These are phyloP conservation scores for Xylocampa areola DNA, from an alignment of 2,888 invertebrate genomes.

Conservation along the genomic window DNA sequence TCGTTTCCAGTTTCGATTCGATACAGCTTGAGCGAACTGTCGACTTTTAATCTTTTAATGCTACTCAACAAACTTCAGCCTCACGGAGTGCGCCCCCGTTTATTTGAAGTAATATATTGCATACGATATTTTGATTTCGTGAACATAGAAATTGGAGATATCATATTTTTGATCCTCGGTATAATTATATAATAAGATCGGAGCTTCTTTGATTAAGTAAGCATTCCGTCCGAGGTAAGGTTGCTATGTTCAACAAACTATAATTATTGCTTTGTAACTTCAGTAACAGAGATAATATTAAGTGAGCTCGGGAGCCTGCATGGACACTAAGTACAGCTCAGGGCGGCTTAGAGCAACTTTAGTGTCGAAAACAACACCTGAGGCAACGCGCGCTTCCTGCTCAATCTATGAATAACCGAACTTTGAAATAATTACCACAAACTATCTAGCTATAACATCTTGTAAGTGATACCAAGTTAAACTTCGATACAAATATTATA, in stretches of 20 bases:
- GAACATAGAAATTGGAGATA: conserved; percentile 31
- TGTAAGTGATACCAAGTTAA: neutral
- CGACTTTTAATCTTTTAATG: conserved; percentile 90
- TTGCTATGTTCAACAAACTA: conserved; percentile 50
- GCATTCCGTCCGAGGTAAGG: conserved; percentile 1
- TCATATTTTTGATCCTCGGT: conserved; percentile 1
- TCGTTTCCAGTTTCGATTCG: conserved; percentile 84
- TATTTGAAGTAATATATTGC: conserved; percentile 70
- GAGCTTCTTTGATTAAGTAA: conserved; percentile 26
- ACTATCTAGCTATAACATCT: conserved; percentile 6
- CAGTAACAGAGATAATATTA: conserved; percentile 74
- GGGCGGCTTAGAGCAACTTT: conserved; percentile 84
- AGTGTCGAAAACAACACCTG: conserved; percentile 83
- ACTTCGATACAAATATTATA: neutral
- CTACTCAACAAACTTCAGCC: conserved; percentile 85
- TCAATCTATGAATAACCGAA: conserved; percentile 66
- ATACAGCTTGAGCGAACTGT: conserved; percentile 85
- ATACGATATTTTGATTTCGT: conserved; percentile 42
- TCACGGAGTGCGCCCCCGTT: conserved; percentile 68
- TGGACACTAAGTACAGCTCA: conserved; percentile 79
- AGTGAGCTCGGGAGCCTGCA: conserved; percentile 75
- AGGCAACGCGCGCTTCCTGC: conserved; percentile 65
- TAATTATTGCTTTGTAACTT: conserved; percentile 69
- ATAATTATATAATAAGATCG: conserved; percentile 2
- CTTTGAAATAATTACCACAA: conserved; percentile 44